phyloP scores from a whole-genome alignment of 2,888 invertebrate genomes.

The Nymphalis c-album region DNA sequence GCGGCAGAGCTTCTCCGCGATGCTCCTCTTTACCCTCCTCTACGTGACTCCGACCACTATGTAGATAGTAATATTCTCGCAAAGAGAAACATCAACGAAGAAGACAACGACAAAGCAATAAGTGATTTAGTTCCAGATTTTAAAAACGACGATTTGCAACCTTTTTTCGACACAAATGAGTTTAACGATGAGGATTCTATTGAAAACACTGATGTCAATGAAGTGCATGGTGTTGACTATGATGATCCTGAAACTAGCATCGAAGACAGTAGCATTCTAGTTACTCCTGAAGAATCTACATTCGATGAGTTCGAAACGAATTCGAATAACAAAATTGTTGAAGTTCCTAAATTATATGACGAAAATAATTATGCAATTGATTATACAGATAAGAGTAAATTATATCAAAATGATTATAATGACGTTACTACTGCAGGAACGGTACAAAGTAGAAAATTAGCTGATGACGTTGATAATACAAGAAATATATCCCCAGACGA shows the following conservation, averaged over 20 bases:
- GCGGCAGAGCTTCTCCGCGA: conserved; percentile 64
- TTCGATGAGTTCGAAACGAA: conserved; percentile 22
- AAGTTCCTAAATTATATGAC: conserved; percentile 22
- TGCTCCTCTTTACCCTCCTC: conserved; percentile 61
- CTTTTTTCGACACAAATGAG: conserved; percentile 37
- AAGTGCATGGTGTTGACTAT: conserved; percentile 32
- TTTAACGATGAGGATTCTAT: conserved; percentile 33
- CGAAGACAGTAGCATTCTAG: conserved; percentile 50
- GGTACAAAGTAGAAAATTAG: conserved; percentile 25
- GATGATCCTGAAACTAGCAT: conserved; percentile 55
- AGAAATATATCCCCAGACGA: conserved; percentile 19
- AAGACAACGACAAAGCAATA: conserved; percentile 40
- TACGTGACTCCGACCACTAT: conserved; percentile 43
- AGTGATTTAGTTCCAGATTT: conserved; percentile 31
- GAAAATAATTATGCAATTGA: conserved; percentile 21
- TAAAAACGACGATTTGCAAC: conserved; percentile 29
- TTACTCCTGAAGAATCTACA: conserved; percentile 47
- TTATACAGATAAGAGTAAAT: conserved; percentile 29
- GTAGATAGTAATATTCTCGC: conserved; percentile 35
- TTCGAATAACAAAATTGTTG: conserved; percentile 24
- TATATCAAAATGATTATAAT: conserved; percentile 26
- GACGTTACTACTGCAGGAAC: conserved; percentile 28
- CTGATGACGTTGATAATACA: conserved; percentile 24
- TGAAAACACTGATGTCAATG: conserved; percentile 32
- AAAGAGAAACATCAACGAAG: conserved; percentile 38